Evolutionary conservation across 2,113 vertebrate genomes (phyloP), one percentile per base, ranked within the genome.

Genomic region (Calonectris borealis): DNA sequence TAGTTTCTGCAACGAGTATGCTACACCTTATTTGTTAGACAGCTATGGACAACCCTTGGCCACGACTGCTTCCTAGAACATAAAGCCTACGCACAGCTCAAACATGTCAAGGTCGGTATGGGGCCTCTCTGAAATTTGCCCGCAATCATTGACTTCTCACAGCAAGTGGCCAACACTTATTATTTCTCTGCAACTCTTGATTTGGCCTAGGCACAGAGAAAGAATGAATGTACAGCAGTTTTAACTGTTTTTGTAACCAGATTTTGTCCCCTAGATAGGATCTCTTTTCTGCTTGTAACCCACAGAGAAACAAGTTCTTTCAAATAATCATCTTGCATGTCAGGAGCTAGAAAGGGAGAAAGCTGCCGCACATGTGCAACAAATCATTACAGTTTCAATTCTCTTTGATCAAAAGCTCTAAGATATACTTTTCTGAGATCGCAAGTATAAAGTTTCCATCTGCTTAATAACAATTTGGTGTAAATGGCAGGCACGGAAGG

Each of bases 381-480:
- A 83, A 83, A 79, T 77, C 25, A 1, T 52, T 82, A 68, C 13
- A 16, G 44, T 86, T 89, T 86, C 55, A 94, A 84, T 92, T 79
- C 61, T 27, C 12, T 76, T 57, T 93, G n/a, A 86, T 88, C 31
- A 93, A 92, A 96, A 91, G 9, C 76, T 82, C 24, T 61, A 36
- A 94, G 12, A 84, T 44, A 38, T 1, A 76, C 11, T 95, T 93
- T 94, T 88, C 72, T 79, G 71, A 90, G 32, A 83, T 80, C 1
- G 1, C 4, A 69, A 91, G 14, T 36, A 31, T 38, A 15, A 83
- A 83, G n/a, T 88, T 91, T 91, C 76, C 83, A 78, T 90, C 88
- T 94, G 86, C 72, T 86, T 95, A 86, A 71, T 78, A 96, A 66
- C 77, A 91, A 93, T 93, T 46, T 7, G 4, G 21, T 60, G 34